phyloP scores from a whole-genome alignment of 92 coral and sea anemone species.

The Epizoanthus ramosus region DNA sequence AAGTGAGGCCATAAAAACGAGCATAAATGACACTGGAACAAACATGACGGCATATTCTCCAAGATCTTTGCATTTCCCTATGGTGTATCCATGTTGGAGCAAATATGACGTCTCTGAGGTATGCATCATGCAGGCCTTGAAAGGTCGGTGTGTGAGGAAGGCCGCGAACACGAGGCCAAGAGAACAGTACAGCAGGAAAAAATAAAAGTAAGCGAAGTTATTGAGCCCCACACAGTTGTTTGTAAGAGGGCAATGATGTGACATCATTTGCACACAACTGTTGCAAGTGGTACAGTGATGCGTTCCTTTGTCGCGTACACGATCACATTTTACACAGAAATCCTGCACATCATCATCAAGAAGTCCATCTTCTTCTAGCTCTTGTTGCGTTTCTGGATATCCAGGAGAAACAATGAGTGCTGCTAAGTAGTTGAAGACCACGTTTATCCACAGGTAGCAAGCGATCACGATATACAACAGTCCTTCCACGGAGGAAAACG shows the following conservation, averaged over 20 bases:
- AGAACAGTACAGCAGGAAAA: constrained; percentile 77
- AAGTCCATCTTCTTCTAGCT: constrained; percentile 77
- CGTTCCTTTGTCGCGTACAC: constrained; percentile 82
- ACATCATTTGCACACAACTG: constrained; percentile 92
- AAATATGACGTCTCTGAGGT: constrained; percentile 10
- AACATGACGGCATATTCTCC: constrained; percentile 95
- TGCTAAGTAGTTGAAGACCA: constrained; percentile 93
- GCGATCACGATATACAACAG: constrained; percentile 69
- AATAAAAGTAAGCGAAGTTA: constrained; percentile 84
- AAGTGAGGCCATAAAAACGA: constrained; percentile 66
- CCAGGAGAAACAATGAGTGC: constrained; percentile 92
- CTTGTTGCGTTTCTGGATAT: constrained; percentile 79
- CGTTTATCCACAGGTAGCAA: constrained; percentile 89
- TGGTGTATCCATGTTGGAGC: constrained; percentile 52
- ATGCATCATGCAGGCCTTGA: constrained; percentile 80
- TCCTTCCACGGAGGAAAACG: constrained; percentile 78
- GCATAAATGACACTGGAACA: constrained; percentile 81
- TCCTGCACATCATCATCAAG: constrained; percentile 54
- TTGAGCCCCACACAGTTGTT: constrained; percentile 96
- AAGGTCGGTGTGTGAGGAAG: constrained; percentile 76
- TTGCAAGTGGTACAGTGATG: constrained; percentile 93
- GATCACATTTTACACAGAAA: constrained; percentile 83
- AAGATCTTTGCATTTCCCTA: constrained; percentile 67
- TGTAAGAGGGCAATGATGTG: constrained; percentile 98
- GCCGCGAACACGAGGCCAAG: constrained; percentile 79